phyloP scores from a whole-genome alignment of 2,888 invertebrate genomes.

The Lepeophtheirus nordmannii region DNA sequence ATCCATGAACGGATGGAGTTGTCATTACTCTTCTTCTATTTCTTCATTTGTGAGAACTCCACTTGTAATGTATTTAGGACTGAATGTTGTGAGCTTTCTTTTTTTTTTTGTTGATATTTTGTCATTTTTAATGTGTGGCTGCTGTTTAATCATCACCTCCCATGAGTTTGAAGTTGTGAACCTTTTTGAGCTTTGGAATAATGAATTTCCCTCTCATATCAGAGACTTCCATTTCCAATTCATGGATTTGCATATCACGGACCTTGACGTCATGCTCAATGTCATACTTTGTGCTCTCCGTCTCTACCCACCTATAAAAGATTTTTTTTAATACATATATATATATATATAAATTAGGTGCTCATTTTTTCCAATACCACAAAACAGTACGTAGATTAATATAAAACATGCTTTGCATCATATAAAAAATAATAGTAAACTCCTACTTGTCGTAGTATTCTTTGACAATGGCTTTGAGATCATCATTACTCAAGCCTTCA shows the following conservation, averaged over 20 bases:
- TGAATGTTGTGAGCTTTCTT: too few relatives aligned
- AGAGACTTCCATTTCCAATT: slow-evolving; percentile 22
- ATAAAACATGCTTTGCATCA: too few relatives aligned
- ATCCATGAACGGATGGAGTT: too few relatives aligned
- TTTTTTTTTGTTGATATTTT: too few relatives aligned
- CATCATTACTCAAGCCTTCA: background rate
- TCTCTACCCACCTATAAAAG: slow-evolving; percentile 14
- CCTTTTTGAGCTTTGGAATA: slow-evolving; percentile 24
- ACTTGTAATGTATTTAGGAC: too few relatives aligned
- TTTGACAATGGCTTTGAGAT: slow-evolving; percentile 15
- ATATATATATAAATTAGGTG: background rate
- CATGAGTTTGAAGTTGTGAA: slow-evolving; percentile 25
- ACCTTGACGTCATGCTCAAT: slow-evolving; percentile 16
- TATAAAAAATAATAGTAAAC: too few relatives aligned
- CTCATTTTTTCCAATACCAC: too few relatives aligned
- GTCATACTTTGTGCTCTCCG: slow-evolving; percentile 17
- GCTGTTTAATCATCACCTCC: slow-evolving; percentile 22
- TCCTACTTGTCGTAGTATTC: slow-evolving; percentile 19
- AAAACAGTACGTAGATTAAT: too few relatives aligned
- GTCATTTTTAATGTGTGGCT: background rate
- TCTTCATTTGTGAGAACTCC: too few relatives aligned
- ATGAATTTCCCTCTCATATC: slow-evolving; percentile 25
- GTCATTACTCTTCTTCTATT: too few relatives aligned
- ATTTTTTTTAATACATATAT: too few relatives aligned
- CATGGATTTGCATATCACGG: slow-evolving; percentile 24